These are phyloP conservation scores for Meles meles DNA, from an alignment of 2,113 vertebrate genomes.

Conservation along the genomic window DNA sequence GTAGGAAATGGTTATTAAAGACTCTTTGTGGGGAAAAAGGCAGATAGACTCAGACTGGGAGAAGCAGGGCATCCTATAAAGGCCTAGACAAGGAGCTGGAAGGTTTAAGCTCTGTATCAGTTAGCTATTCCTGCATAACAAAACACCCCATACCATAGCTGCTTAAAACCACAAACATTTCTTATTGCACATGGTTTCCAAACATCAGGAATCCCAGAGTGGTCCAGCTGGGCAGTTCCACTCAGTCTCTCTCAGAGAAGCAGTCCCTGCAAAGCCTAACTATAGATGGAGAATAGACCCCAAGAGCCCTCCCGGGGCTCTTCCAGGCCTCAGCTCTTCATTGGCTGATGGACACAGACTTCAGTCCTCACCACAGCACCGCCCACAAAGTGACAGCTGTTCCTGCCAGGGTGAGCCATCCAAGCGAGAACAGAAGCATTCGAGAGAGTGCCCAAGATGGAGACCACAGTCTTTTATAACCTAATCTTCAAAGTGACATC, in stretches of 20 bases:
- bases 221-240: neutral
- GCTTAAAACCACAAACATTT: neutral
- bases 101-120: neutral
- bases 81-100: neutral
- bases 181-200: neutral
- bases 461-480: too few species aligned
- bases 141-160: neutral
- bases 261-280: neutral
- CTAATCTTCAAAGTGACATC: neutral
- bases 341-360: neutral
- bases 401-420: neutral
- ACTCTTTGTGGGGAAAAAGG: neutral
- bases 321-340: neutral
- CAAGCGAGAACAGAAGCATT: neutral
- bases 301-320: neutral
- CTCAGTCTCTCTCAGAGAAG: neutral
- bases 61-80: neutral
- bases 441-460: neutral
- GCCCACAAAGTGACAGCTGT: neutral
- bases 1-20: neutral
- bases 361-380: neutral
- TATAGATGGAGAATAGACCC: neutral
- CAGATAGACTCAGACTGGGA: neutral
- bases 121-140: neutral
- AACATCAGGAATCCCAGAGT: neutral